Evolutionary conservation across 2,113 vertebrate genomes (phyloP), one percentile per base, ranked within the genome.

Genomic region (Perognathus longimembris): DNA sequence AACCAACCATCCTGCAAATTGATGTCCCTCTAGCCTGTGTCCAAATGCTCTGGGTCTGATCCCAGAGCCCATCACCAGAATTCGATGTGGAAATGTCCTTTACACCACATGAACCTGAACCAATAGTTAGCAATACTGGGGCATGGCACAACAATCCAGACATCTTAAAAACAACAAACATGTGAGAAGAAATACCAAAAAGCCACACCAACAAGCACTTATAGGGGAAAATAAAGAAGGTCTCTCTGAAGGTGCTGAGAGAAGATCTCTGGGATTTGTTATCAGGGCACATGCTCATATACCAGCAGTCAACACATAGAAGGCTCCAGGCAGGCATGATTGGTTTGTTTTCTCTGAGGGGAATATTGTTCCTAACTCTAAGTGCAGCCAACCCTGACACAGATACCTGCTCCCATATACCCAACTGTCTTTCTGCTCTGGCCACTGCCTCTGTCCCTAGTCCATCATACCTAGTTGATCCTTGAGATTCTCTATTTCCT

Each of bases 391-490:
- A 14, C 54, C 21, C 36, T 1, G 2, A n/a, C n/a, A n/a, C 8
- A 14, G 0, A 17, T 5, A 36, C 18, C 45, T 45, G 45, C 45
- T 45, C 45, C 45, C 45, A 45, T 45, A 45, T 45, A 45, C 45
- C 45, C 45, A 45, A 12, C 45, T 45, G 45, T 45, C 45, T 45
- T 45, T 45, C 45, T 45, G 45, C 12, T 45, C 45, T 12, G 12
- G 45, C 45, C 45, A 8, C 45, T 45, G 45, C 45, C 45, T 45
- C 45, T 12, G 34, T 45, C 11, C 59, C 38, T 24, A 7, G 28
- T 17, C 63, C 30, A 1, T 59, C 92, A 79, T 89, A 94, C 87
- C 87, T 26, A 91, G 22, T 1, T 81, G 64, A 15, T 66, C 54
- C 26, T 45, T 78, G 3, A 96, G 93, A 5, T 85, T 6, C 0